phyloP scores from a whole-genome alignment of 1,140 invertebrate genomes.

The Palaemon carinicauda region DNA sequence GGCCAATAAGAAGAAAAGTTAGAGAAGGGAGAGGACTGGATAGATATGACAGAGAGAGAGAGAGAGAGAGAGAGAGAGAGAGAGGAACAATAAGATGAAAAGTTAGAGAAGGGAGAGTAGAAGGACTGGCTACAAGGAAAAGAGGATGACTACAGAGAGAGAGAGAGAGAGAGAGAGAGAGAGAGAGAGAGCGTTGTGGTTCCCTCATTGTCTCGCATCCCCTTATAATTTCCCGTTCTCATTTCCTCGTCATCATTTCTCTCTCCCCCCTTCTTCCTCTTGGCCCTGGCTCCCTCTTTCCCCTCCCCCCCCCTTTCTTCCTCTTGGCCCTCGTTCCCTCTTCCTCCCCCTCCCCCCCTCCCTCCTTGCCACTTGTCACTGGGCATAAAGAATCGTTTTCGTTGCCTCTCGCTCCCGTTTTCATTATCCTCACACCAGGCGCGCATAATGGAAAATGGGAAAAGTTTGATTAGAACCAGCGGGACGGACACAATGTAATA shows the following conservation, averaged over 20 bases:
- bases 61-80: too few species aligned
- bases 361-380: slow-evolving; percentile 51
- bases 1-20: too few species aligned
- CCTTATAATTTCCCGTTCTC: slow-evolving; percentile 46
- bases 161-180: too few species aligned
- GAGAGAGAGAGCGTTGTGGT: background rate
- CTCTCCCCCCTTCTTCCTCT: slow-evolving; percentile 29
- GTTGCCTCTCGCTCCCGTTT: slow-evolving; percentile 54
- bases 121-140: too few species aligned
- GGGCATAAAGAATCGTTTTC: slow-evolving; percentile 52
- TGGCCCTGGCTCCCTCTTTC: slow-evolving; percentile 12
- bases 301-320: slow-evolving; percentile 14
- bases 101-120: too few species aligned
- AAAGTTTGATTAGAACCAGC: slow-evolving; percentile 57
- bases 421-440: slow-evolving; percentile 57
- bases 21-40: too few species aligned
- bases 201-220: slow-evolving; percentile 41
- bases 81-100: too few species aligned
- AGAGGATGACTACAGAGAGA: too few species aligned
- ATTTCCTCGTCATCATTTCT: slow-evolving; percentile 42
- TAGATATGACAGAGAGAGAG: too few species aligned
- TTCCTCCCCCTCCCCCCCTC: slow-evolving; percentile 17
- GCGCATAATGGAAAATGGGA: slow-evolving; percentile 56
- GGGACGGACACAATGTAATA: slow-evolving; percentile 57
- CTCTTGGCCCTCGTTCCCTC: slow-evolving; percentile 52